Percentiles rank a stretch among this genome's conserved stretches.
Evolutionary conservation across 2,113 vertebrate species (phyloP).

Genomic region (Quiscalus mexicanus): DNA sequence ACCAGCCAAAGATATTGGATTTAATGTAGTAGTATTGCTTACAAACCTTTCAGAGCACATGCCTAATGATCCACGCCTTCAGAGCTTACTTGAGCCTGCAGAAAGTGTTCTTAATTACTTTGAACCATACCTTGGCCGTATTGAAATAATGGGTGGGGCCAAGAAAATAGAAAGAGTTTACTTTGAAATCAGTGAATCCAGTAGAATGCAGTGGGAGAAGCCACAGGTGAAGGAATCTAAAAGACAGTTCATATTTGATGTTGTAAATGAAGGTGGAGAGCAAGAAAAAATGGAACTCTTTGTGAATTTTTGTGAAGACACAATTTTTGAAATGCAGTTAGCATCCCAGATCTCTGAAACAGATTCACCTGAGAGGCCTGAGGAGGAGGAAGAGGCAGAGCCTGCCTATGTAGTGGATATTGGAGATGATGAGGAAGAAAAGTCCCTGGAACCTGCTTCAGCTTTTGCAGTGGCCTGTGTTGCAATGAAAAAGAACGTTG

Average conservation of each 20-base stretch:
- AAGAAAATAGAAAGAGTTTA: constrained; percentile 98
- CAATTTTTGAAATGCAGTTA: constrained; percentile 98
- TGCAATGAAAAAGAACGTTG: constrained; percentile 83
- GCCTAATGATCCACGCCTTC: constrained; percentile 92
- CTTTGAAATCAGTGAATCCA: constrained; percentile 97
- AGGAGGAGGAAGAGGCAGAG: constrained; percentile 82
- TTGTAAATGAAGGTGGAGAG: constrained; percentile 97
- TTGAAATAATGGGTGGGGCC: constrained; percentile 97
- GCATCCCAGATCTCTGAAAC: constrained; percentile 96
- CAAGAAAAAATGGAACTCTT: constrained; percentile 99
- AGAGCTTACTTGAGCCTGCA: constrained; percentile 89
- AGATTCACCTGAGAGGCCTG: constrained; percentile 82
- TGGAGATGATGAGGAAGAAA: constrained; percentile 80
- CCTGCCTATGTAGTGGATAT: constrained; percentile 75
- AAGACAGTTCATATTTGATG: constrained; percentile 98
- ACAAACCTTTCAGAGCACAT: constrained; percentile 97
- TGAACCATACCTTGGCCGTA: constrained; percentile 92
- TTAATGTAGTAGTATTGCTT: constrained; percentile 93
- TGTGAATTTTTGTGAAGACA: constrained; percentile 99
- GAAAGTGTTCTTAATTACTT: constrained; percentile 97
- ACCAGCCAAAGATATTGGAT: constrained; percentile 97
- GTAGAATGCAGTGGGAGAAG: constrained; percentile 97
- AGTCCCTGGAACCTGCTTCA: constrained; percentile 84
- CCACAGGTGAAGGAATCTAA: constrained; percentile 98
- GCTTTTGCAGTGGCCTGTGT: constrained; percentile 89